Conservation (phyloP, 2,888 invertebrate species). For the Amblyteles armatorius region DNA sequence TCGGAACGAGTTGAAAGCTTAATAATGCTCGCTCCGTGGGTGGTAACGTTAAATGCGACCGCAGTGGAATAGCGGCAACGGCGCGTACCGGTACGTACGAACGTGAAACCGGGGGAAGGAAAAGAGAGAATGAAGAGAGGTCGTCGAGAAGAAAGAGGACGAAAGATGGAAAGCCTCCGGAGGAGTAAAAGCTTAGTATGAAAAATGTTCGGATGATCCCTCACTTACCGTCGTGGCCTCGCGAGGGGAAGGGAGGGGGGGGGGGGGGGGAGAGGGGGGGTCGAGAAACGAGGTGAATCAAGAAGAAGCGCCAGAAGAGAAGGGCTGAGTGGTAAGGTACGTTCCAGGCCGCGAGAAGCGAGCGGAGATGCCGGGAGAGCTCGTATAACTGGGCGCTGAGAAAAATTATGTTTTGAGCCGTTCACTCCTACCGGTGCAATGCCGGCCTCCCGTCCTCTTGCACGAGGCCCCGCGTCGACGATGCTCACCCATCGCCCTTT, state of each 20-base stretch:
- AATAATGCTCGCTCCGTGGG: constrained; percentile 68
- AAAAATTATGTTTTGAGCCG: constrained; percentile 78
- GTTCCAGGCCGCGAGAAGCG: constrained; percentile 13
- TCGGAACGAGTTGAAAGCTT: constrained; percentile 59
- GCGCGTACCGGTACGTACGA: constrained; percentile 14
- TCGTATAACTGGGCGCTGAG: constrained; percentile 67
- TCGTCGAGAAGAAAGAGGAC: constrained; percentile 55
- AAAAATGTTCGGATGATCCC: constrained; percentile 80
- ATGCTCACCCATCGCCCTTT: constrained; percentile 50
- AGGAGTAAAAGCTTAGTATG: constrained; percentile 78
- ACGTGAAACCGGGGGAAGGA: constrained; percentile 54
- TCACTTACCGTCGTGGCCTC: constrained; percentile 69
- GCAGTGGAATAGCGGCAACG: constrained; percentile 55
- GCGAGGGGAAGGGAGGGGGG: background rate
- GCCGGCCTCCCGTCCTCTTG: constrained; percentile 10
- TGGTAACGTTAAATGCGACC: constrained; percentile 67
- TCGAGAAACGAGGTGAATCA: constrained; percentile 56
- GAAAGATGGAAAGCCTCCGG: constrained; percentile 60
- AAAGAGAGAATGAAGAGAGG: constrained; percentile 55
- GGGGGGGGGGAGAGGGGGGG: too few relatives aligned
- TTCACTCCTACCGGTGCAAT: constrained; percentile 29
- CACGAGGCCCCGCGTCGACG: constrained; percentile 25
- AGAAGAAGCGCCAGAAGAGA: constrained; percentile 45
- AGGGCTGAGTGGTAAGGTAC: constrained; percentile 2
- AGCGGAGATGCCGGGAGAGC: constrained; percentile 17